Base-by-base conservation (phyloP, 64 coral and sea anemone genomes). In the Catalaphyllia jardinei region DNA sequence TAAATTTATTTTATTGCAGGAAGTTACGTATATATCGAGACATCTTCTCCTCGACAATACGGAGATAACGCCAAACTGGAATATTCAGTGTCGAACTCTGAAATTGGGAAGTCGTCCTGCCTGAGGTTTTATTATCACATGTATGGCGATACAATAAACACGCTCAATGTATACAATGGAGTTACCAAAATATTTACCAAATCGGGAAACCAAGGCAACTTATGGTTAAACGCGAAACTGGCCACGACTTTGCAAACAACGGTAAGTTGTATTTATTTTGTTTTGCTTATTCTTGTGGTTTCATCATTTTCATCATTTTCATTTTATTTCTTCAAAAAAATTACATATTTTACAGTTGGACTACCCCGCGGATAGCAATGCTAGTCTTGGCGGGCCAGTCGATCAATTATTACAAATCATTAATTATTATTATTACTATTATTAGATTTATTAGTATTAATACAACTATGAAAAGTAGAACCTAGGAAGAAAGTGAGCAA, bases 81-180 rank as follows among this genome's bases (percentile, higher is more conserved):
- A 7, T 69, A 10, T 27, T 69, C 65, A n/a, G 65, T 69, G 25
- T 10, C 65, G 22, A 69, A 22, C 11, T 25, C 22, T 25, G 65
- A 69, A n/a, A 10, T n/a, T 6, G 65, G 65, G 22, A 69, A 69
- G 25, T 69, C 11, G 1, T 28, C 65, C 22, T 69, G 65, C 22
- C 22, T 69, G 24, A 25, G 9, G 65, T 88, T 57, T 52, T 88
- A 88, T 50, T 88, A 88, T 55, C 87, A 88, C 87, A 88, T 88
- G 87, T 77, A 88, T 54, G 87, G 87, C 0, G 30, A 64, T 0
- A 67, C 73, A 52, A 19, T 88, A 31, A 50, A 69, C 15, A 78
- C 72, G 15, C 87, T 88, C 1, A 77, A 65, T 38, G 74, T 88
- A 0, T 77, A 57, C 30, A 78, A 77, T 60, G 74, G 76, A 31